Conservation (phyloP, 1,140 invertebrate genomes). For the Nasonia vitripennis region DNA sequence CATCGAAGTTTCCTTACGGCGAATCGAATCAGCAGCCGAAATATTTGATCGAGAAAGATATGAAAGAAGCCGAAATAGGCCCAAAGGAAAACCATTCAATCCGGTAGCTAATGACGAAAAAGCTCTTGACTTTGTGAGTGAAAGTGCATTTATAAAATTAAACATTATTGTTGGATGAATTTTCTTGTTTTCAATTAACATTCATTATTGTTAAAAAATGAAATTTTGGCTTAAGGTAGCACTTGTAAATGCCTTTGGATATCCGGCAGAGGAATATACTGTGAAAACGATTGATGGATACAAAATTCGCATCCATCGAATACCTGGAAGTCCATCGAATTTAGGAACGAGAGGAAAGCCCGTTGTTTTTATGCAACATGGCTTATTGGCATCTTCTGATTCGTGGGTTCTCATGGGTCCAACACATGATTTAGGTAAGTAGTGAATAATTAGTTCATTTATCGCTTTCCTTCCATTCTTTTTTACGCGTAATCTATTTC, state of each 20-base stretch:
- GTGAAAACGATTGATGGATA: conserved; percentile 74
- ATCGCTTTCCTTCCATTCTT: too few relatives aligned
- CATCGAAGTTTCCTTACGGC: not conserved
- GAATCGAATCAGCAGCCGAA: not conserved
- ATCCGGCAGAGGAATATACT: conserved; percentile 71
- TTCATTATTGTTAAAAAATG: not conserved
- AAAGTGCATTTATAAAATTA: not conserved
- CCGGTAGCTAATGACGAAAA: not conserved
- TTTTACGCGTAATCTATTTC: too few relatives aligned
- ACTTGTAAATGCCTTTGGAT: conserved; percentile 69
- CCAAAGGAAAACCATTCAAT: not conserved
- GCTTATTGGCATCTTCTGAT: conserved; percentile 49
- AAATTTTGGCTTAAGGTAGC: conserved; percentile 52
- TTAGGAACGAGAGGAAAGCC: conserved; percentile 51
- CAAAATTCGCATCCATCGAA: conserved; percentile 73
- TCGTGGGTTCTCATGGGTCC: conserved; percentile 54
- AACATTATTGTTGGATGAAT: too few relatives aligned
- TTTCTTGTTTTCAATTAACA: not conserved
- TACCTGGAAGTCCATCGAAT: conserved; percentile 62
- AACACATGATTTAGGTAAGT: conserved; percentile 45
- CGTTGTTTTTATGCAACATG: conserved; percentile 52
- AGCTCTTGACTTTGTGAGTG: conserved; percentile 22
- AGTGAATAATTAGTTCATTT: too few relatives aligned
- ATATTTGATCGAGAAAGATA: not conserved
- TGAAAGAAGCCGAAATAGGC: not conserved